phyloP scores from a whole-genome alignment of 2,113 vertebrate species.

The Monopterus albus region DNA sequence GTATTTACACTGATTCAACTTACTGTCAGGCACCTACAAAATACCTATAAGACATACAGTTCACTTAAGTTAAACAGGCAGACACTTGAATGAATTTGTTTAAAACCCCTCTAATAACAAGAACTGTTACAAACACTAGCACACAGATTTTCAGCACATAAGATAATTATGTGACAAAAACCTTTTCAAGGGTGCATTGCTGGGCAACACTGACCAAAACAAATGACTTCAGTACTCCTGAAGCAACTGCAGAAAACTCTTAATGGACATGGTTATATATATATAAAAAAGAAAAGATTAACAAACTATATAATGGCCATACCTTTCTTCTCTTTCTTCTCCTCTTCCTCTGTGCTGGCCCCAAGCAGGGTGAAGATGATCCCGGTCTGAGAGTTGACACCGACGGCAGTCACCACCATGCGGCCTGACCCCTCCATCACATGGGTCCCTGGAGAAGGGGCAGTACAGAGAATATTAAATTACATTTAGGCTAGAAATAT shows the following conservation, averaged over 20 bases:
- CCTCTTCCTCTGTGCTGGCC: conserved; percentile 92
- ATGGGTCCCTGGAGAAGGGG: conserved; percentile 87
- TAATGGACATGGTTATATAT: neutral
- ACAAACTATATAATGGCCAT: conserved; percentile 38
- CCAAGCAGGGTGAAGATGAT: conserved; percentile 98
- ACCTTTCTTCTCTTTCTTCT: conserved; percentile 99
- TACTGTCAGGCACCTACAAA: conserved; percentile 18
- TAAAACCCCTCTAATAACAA: conserved; percentile 14
- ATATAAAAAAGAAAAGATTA: neutral
- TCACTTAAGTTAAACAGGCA: conserved; percentile 19
- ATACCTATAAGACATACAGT: conserved; percentile 21
- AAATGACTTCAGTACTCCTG: conserved; percentile 13
- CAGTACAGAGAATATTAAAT: neutral
- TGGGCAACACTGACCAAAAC: conserved; percentile 37
- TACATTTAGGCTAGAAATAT: neutral
- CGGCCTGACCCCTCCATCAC: conserved; percentile 99
- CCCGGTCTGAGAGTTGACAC: conserved; percentile 98
- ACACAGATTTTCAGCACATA: conserved; percentile 29
- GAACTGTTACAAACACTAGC: conserved; percentile 26
- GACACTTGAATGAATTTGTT: conserved; percentile 16
- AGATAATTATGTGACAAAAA: conserved; percentile 32
- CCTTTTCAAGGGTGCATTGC: conserved; percentile 32
- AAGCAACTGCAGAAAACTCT: conserved; percentile 5
- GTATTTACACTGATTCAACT: conserved; percentile 25
- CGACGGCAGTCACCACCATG: conserved; percentile 96